Evolutionary conservation across 2,797 vertebrate species (phyloP).

Genomic region (Sus cebifrons): DNA sequence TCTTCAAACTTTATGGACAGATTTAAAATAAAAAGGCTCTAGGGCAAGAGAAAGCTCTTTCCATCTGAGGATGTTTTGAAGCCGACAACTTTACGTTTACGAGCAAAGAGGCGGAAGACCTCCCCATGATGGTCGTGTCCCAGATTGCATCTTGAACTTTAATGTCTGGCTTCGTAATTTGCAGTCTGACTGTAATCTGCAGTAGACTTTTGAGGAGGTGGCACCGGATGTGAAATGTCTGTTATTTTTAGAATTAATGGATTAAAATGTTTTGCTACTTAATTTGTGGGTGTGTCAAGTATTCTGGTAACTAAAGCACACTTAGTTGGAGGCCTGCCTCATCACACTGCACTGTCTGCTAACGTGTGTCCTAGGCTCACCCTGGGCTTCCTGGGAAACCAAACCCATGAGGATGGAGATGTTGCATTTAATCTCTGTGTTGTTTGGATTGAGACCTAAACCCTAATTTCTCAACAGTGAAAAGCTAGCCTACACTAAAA

Average conservation of each 20-base stretch:
- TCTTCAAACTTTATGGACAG: constrained; percentile 52
- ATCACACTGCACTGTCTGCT: background rate
- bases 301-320: constrained; percentile 88
- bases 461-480: constrained; percentile 67
- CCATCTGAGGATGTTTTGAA: constrained; percentile 70
- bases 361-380: constrained; percentile 68
- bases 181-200: constrained; percentile 72
- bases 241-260: constrained; percentile 85
- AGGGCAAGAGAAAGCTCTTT: constrained; percentile 59
- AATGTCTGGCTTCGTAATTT: constrained; percentile 72
- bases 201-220: constrained; percentile 78
- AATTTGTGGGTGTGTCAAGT: constrained; percentile 86
- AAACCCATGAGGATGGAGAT: constrained; percentile 79
- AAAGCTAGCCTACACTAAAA: constrained; percentile 73
- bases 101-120: constrained; percentile 54
- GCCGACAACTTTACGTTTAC: constrained; percentile 26
- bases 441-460: constrained; percentile 67
- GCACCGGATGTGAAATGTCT: constrained; percentile 75
- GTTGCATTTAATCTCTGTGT: constrained; percentile 69
- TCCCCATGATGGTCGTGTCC: constrained; percentile 50
- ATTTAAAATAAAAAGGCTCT: constrained; percentile 69
- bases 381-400: constrained; percentile 61
- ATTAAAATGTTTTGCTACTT: constrained; percentile 86
- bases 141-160: constrained; percentile 54
- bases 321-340: constrained; percentile 62